A percentile compares a stretch with the other conserved stretches of the same genome.
These are phyloP conservation scores for Cynopterus brachyotis DNA, from an alignment of 2,113 vertebrate genomes.

Conservation along the genomic window DNA sequence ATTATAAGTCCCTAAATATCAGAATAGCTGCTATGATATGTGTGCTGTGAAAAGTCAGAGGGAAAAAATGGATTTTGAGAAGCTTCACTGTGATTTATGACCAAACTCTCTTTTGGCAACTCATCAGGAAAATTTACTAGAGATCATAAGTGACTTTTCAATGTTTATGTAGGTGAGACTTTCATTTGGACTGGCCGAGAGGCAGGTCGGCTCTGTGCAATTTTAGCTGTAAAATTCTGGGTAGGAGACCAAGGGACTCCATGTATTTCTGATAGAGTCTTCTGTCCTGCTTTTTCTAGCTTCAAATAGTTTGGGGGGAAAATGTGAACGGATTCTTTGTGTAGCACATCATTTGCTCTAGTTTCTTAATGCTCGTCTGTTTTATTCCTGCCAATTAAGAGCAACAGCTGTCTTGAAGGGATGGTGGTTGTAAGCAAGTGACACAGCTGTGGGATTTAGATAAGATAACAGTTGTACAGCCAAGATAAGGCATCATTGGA, in stretches of 20 bases:
- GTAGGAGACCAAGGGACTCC: background rate
- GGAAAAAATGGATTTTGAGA: conserved; percentile 38
- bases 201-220: background rate
- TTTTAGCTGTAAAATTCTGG: conserved; percentile 45
- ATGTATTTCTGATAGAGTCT: background rate
- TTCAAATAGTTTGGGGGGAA: conserved; percentile 48
- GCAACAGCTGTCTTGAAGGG: conserved; percentile 79
- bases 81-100: conserved; percentile 7
- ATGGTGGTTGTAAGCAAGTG: conserved; percentile 75
- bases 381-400: conserved; percentile 69
- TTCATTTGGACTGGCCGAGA: background rate
- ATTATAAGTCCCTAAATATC: background rate
- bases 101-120: background rate
- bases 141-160: conserved; percentile 47
- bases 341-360: conserved; percentile 55
- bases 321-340: conserved; percentile 71
- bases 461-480: conserved; percentile 73
- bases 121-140: conserved; percentile 1
- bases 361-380: conserved; percentile 66
- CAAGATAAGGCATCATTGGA: conserved; percentile 75
- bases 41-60: background rate
- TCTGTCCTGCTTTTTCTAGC: background rate
- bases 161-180: background rate
- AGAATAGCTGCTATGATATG: background rate
- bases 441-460: conserved; percentile 81